Evolutionary conservation across 2,888 invertebrate species (phyloP).

Genomic region (Agonopterix subpropinquella): DNA sequence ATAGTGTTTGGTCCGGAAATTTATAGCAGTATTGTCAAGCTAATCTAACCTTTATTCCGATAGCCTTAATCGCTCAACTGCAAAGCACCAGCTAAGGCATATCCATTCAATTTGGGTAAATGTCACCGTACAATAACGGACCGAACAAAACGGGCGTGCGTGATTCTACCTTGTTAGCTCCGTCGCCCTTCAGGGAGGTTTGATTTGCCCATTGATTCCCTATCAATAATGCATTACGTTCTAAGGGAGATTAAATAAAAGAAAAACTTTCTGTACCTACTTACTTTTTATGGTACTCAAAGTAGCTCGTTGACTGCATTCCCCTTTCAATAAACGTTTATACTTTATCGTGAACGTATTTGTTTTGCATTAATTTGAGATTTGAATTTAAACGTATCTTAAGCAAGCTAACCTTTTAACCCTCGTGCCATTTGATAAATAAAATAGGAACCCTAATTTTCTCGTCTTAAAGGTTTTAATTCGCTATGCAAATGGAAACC

Average conservation of each 20-base stretch:
- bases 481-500: not conserved
- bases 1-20: too few relatives aligned
- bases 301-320: too few relatives aligned
- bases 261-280: too few relatives aligned
- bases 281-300: too few relatives aligned
- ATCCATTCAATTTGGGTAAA: slow-evolving; percentile 8
- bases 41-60: too few relatives aligned
- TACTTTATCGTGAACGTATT: too few relatives aligned
- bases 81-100: not conserved
- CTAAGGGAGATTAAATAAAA: slow-evolving; percentile 9
- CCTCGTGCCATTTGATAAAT: too few relatives aligned
- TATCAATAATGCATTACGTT: slow-evolving; percentile 18
- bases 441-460: not conserved
- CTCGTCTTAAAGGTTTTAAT: not conserved
- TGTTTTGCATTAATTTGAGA: not conserved
- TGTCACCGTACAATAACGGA: slow-evolving; percentile 11
- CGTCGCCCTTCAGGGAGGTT: slow-evolving; percentile 6
- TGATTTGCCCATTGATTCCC: slow-evolving; percentile 16
- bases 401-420: too few relatives aligned
- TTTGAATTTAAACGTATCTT: not conserved
- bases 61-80: too few relatives aligned
- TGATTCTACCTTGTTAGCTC: slow-evolving; percentile 12
- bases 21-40: too few relatives aligned
- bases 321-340: too few relatives aligned
- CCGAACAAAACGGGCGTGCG: slow-evolving; percentile 8